These are phyloP conservation scores for Pseudomyrmex concolor DNA, from an alignment of 1,140 invertebrate genomes.

Conservation along the genomic window DNA sequence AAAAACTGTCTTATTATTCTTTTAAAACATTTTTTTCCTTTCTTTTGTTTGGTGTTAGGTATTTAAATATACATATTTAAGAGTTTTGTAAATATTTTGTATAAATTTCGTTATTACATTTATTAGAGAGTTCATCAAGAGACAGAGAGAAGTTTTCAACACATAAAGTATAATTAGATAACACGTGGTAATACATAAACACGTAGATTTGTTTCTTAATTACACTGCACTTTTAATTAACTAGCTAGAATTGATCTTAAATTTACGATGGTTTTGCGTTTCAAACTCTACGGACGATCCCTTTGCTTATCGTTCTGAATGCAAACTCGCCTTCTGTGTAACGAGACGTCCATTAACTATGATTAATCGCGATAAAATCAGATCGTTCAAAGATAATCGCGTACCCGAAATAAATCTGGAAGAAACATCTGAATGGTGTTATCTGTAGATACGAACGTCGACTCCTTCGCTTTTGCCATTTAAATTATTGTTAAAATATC, in stretches of 20 bases:
- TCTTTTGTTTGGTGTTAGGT: no score
- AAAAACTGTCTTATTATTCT: constrained; percentile 4
- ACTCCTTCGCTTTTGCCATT: no score
- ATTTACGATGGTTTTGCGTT: constrained; percentile 11
- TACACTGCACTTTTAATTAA: neutral
- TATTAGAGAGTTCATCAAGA: neutral
- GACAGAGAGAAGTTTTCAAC: neutral
- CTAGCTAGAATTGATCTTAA: neutral
- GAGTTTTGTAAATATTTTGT: no score
- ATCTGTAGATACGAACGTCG: no score
- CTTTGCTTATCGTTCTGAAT: neutral
- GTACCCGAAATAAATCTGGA: neutral
- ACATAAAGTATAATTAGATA: no score
- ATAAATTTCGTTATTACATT: no score
- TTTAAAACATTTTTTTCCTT: no score
- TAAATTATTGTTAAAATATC: no score
- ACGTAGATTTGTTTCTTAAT: neutral
- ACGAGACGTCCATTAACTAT: constrained; percentile 50
- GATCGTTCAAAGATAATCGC: neutral
- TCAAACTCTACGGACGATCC: neutral
- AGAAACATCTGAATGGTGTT: neutral
- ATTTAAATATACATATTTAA: no score
- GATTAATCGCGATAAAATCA: constrained; percentile 56
- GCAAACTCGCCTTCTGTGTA: constrained; percentile 9
- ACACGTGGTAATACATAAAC: no score